Evolutionary conservation across 2,797 vertebrate species (phyloP).

Genomic region (Typhlichthys subterraneus): DNA sequence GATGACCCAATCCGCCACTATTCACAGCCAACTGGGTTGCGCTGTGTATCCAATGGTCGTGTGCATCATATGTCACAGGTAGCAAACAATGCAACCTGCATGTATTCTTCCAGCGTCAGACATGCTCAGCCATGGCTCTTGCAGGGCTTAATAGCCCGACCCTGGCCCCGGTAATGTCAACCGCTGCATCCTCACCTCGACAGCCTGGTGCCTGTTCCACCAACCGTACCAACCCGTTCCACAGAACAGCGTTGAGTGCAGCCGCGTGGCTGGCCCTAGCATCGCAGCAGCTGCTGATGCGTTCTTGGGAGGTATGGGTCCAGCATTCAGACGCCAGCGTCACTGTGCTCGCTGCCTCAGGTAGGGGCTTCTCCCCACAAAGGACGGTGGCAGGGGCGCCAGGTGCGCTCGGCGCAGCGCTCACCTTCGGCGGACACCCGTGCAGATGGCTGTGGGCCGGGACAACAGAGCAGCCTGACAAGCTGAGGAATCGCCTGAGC

Average conservation of each 20-base stretch:
- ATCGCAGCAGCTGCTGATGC: constrained; percentile 5
- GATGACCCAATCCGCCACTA: constrained; percentile 1
- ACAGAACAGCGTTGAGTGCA: background rate
- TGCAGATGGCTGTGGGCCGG: constrained; percentile 15
- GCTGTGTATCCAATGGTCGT: constrained; percentile 40
- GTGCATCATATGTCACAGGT: constrained; percentile 58
- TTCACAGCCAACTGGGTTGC: constrained; percentile 46
- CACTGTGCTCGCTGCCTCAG: constrained; percentile 5
- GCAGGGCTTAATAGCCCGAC: too few relatives aligned
- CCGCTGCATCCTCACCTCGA: too few relatives aligned
- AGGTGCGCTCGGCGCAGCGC: constrained; percentile 5
- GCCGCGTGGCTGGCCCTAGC: constrained; percentile 19
- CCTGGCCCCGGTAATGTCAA: too few relatives aligned
- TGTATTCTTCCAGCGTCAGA: too few relatives aligned
- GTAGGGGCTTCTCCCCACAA: background rate
- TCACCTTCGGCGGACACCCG: constrained; percentile 15
- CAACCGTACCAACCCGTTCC: too few relatives aligned
- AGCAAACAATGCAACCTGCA: too few relatives aligned
- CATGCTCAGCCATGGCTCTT: too few relatives aligned
- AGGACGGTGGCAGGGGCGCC: constrained; percentile 15
- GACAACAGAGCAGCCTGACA: constrained; percentile 27
- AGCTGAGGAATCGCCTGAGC: constrained; percentile 36
- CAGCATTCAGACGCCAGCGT: constrained; percentile 39
- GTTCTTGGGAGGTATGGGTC: constrained; percentile 21
- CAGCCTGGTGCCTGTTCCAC: too few relatives aligned